Base-by-base conservation (phyloP, 2,113 vertebrate species). In the Grammomys dolichurus region DNA sequence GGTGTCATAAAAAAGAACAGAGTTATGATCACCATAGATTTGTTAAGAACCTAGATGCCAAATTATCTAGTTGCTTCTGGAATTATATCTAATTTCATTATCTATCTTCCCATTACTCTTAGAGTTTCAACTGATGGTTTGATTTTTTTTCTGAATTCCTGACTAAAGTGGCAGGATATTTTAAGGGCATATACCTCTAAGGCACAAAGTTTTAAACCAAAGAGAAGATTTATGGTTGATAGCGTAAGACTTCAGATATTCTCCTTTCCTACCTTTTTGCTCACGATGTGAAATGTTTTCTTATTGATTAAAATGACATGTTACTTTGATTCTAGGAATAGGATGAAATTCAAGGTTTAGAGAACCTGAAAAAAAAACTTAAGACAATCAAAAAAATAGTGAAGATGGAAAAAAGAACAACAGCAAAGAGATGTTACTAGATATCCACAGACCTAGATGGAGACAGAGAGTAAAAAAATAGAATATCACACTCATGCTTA, bases 61-160 rank as follows among this genome's bases (percentile, higher is more conserved):
- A 96, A 48, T 58, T 51, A 82, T 93, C 70, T 87, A 48, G 36
- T 56, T 17, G 73, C 31, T 56, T 72, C 46, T 94, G 36, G 31
- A 40, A 87, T 46, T 87, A 93, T 13, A 95, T 43, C 69, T 46
- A 94, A 94, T 87, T 5, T 86, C 16, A 84, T 89, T 94, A 94
- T 87, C 22, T 93, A 24, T 89, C 54, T 92, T 58, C 75, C 56
- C 24, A 88, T 65, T 90, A 91, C 46, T 92, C 78, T 84, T 31
- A 88, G 33, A 92, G 5, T 14, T 78, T 73, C 28, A 28, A 92
- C 24, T 51, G 43, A 80, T 85, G 6, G 72, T 93, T 80, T 94
- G 22, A 88, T 72, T 92, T 65, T 73, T 80, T 90, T 78, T 92
- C 12, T 84, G 46, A 78, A 88, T 78, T 96, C 82, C 43, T 88